A percentile compares a stretch with the other conserved stretches of the same genome.
Evolutionary conservation across 2,113 vertebrate species (phyloP).

Genomic region (Malurus cyaneus): DNA sequence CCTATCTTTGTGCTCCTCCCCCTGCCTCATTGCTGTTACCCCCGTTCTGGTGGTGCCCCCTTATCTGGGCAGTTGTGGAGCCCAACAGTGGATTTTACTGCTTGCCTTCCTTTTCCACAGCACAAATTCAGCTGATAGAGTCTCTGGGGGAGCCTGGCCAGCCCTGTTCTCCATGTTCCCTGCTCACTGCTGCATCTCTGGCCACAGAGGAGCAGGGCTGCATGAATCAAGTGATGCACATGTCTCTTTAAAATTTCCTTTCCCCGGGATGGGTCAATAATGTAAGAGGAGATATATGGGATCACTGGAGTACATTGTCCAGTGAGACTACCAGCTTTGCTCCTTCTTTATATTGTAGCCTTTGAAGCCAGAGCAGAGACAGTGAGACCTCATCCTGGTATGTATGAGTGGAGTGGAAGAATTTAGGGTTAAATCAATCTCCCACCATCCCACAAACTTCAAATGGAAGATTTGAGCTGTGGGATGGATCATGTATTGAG

Average conservation of each 20-base stretch:
- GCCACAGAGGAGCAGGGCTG: not conserved
- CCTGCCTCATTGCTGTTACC: not conserved
- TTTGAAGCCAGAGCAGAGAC: not conserved
- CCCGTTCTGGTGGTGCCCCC: not conserved
- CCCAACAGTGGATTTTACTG: not conserved
- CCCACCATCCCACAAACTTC: not conserved
- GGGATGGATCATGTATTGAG: not conserved
- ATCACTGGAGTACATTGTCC: not conserved
- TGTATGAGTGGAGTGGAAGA: not conserved
- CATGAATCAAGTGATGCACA: accelerated
- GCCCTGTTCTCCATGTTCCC: accelerated
- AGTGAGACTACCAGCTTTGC: not conserved
- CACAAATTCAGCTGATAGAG: not conserved
- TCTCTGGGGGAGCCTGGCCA: not conserved
- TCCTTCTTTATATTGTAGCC: not conserved
- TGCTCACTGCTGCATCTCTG: not conserved
- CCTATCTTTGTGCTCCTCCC: not conserved
- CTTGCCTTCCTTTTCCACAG: not conserved
- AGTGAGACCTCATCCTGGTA: not conserved
- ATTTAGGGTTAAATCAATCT: not conserved
- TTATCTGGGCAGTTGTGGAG: not conserved
- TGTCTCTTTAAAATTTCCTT: not conserved
- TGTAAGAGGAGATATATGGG: not conserved
- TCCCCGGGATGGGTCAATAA: not conserved
- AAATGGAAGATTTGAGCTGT: not conserved